Evolutionary conservation across 2,113 vertebrate species (phyloP), one percentile per base, ranked within the genome.

Genomic region (Hemiprocne comata): DNA sequence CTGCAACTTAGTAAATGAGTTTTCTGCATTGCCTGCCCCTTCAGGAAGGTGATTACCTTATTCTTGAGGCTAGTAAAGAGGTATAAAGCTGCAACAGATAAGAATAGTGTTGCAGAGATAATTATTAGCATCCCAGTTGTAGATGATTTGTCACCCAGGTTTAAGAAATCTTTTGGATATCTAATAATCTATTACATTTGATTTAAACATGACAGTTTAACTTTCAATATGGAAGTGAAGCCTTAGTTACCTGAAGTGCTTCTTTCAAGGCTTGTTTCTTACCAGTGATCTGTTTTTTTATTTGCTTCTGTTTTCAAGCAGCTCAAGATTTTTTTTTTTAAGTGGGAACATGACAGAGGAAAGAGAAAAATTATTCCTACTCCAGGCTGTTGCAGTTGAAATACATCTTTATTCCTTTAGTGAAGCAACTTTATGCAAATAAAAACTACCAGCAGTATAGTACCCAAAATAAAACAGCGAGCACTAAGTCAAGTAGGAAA

Each of bases 391-490:
- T 94, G 51, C 62, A 75, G 36, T 57, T 96, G 86, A 92, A 97
- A 90, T 89, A 84, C n/a, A 67, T 92, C 62, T 96, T 94, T 79
- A 67, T 73, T 94, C 93, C 89, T 97, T 76, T 58, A 71, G 66
- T 36, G 90, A 95, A 95, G 20, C 28, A 85, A 94, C 82, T 95
- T 96, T 72, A 73, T 93, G 74, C 69, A 94, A 90, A 96, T 89
- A 57, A 96, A 94, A 79, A 67, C 96, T 91, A 75, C 65, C 31
- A 78, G 82, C 66, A 54, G 21, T 91, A 88, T 90, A 65, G 46
- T 72, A 74, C 33, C 79, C 73, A 90, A 95, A 94, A 93, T 92
- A 93, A 97, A 97, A 65, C 48, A 84, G 94, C 81, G 85, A 94
- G 44, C 58, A 82, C 61, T 85, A 75, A 92, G 84, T 93, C 93